Base-by-base conservation (phyloP, 2,113 vertebrate species). In the Stegastes partitus region DNA sequence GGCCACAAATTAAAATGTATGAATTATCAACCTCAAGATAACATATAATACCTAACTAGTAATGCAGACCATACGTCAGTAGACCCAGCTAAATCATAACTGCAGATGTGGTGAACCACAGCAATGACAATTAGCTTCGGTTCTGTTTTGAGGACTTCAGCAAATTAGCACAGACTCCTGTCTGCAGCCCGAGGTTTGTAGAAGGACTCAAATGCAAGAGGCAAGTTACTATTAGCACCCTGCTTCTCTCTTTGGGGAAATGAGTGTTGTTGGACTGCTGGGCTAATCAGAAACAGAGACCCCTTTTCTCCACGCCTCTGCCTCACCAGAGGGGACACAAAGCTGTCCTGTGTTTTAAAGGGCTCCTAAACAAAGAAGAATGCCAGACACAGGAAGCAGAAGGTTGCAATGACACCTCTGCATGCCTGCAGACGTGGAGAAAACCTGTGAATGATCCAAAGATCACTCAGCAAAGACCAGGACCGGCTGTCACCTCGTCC, bases 271-370 rank as follows among this genome's bases (percentile, higher is more conserved):
- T 87, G 79, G 88, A 64, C 67, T 87, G 89, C 57, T 69, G 39
- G 81, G 72, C 94, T 94, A 95, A 96, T 49, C 94, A 95, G 94
- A 90, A 93, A 91, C 90, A 94, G 91, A 88, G 77, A 80, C 25
- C 67, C 49, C 44, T 85, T 86, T 91, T 84, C 77, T 74, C 63
- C 59, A 81, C 14, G 87, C 89, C 85, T 92, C 90, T 83, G 92
- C 94, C 92, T 91, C 61, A 9, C 80, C 68, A 77, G 39, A 55
- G 81, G 89, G 91, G 89, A 95, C 96, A 97, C 95, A 97, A 96
- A 95, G 94, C 91, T 68, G 87, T 82, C 92, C 61, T 95, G 92
- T 96, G 92, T 96, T 94, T 85, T 69, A 89, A 90, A 92, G 76
- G 85, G 89, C 76, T 93, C 87, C 95, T 92, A 92, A 94, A 92